Conservation (phyloP, 2,797 vertebrate genomes). For the Acipenser ruthenus region DNA sequence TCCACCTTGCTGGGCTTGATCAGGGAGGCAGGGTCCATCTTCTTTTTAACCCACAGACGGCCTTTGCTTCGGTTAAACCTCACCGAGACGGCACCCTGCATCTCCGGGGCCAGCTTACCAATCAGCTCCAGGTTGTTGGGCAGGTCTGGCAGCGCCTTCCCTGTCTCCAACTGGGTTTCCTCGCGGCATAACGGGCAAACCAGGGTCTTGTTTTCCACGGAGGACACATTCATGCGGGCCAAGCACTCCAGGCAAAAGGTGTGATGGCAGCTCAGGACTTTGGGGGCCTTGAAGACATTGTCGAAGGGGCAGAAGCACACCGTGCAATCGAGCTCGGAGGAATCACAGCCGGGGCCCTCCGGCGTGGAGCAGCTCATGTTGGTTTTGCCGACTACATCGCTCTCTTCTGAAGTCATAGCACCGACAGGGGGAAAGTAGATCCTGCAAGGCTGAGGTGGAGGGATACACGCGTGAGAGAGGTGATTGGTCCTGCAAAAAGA, state of each 20-base stretch:
- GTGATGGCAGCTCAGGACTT: slow-evolving; percentile 62
- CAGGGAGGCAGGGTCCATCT: slow-evolving; percentile 14
- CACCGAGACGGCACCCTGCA: slow-evolving; percentile 54
- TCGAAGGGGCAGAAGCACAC: slow-evolving; percentile 66
- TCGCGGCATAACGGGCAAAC: slow-evolving; percentile 61
- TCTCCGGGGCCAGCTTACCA: slow-evolving; percentile 47
- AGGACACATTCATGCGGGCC: slow-evolving; percentile 64
- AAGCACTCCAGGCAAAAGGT: slow-evolving; percentile 73
- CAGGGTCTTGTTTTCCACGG: slow-evolving; percentile 49
- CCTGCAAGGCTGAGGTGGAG: no score
- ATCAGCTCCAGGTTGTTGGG: slow-evolving; percentile 59
- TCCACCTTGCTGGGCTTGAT: slow-evolving; percentile 6
- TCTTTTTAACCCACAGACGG: slow-evolving; percentile 56
- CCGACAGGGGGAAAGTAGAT: background rate
- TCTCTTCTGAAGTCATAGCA: slow-evolving; percentile 4
- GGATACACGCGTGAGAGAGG: no score
- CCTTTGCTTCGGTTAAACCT: slow-evolving; percentile 65
- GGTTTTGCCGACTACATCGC: background rate
- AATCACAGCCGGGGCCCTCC: slow-evolving; percentile 25
- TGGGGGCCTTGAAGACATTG: slow-evolving; percentile 64
- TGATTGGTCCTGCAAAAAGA: no score
- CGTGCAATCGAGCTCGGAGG: slow-evolving; percentile 56
- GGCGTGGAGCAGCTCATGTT: background rate
- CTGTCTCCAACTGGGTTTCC: slow-evolving; percentile 51
- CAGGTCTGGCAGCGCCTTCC: slow-evolving; percentile 58